phyloP scores from a whole-genome alignment of 2,888 invertebrate genomes.

The Perizoma affinitatum region DNA sequence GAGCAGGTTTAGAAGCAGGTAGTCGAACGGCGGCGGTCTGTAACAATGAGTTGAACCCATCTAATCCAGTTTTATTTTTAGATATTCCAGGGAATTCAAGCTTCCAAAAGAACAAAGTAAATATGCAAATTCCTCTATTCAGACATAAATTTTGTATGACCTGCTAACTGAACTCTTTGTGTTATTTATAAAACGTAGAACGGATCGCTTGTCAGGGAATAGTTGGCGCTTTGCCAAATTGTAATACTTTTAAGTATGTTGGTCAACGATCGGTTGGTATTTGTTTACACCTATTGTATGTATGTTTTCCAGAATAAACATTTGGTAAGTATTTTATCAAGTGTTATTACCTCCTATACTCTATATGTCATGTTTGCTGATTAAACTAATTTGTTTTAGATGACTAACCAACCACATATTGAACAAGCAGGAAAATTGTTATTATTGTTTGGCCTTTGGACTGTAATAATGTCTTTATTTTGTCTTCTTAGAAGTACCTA shows the following conservation, averaged over 20 bases:
- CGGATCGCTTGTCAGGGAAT: slow-evolving; percentile 73
- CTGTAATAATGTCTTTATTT: no score
- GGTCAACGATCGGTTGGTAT: slow-evolving; percentile 68
- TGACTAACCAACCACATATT: slow-evolving; percentile 5
- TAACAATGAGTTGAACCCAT: slow-evolving; percentile 15
- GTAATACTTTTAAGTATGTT: slow-evolving; percentile 71
- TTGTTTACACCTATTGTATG: slow-evolving; percentile 59
- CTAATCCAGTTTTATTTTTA: slow-evolving; percentile 20
- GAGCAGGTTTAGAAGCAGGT: slow-evolving; percentile 32
- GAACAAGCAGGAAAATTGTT: neutral
- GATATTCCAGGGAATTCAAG: slow-evolving; percentile 10
- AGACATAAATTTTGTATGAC: slow-evolving; percentile 48
- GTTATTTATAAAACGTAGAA: slow-evolving; percentile 67
- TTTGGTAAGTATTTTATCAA: slow-evolving; percentile 16
- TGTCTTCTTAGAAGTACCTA: no score
- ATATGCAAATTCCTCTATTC: slow-evolving; percentile 43
- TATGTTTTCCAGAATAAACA: slow-evolving; percentile 17
- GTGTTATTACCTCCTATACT: slow-evolving; percentile 24
- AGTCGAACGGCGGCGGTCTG: slow-evolving; percentile 10
- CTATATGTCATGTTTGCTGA: slow-evolving; percentile 10
- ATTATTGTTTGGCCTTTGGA: neutral
- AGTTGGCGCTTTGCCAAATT: slow-evolving; percentile 74
- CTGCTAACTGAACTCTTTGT: slow-evolving; percentile 58
- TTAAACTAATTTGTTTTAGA: slow-evolving; percentile 15
- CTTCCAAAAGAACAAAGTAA: slow-evolving; percentile 27